Percentiles rank a stretch among this genome's conserved stretches.
phyloP scores from a whole-genome alignment of 2,797 vertebrate species.

The Pipistrellus pipistrellus region DNA sequence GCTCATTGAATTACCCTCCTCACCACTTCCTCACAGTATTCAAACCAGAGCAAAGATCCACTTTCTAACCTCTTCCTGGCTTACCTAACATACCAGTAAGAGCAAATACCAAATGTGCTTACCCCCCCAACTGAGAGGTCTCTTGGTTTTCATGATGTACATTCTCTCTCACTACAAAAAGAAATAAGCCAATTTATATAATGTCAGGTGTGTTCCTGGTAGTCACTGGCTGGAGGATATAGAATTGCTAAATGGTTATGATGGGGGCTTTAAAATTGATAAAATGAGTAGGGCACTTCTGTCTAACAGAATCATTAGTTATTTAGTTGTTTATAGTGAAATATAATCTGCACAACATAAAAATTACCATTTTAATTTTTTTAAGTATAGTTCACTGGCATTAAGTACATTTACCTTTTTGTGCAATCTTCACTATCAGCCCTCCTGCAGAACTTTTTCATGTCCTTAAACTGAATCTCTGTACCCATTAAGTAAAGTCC shows the following conservation, averaged over 20 bases:
- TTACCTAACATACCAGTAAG: neutral
- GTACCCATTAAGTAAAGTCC: neutral
- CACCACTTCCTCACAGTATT: neutral
- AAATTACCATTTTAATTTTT: neutral
- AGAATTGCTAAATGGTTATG: neutral
- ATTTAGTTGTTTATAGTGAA: neutral
- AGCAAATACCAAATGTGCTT: neutral
- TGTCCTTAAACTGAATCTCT: neutral
- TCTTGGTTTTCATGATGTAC: neutral
- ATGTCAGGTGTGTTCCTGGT: neutral
- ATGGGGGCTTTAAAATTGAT: neutral
- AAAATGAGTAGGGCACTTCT: neutral
- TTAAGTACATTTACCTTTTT: neutral
- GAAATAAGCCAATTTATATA: neutral
- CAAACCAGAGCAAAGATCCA: neutral
- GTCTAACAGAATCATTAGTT: neutral
- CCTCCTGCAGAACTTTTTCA: neutral
- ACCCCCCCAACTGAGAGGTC: neutral
- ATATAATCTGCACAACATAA: neutral
- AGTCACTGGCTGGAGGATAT: neutral
- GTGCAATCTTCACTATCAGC: neutral
- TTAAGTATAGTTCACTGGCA: neutral
- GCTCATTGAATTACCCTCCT: neutral
- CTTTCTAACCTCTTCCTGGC: neutral
- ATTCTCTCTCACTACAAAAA: neutral